These are phyloP conservation scores for Clarias macrocephalus DNA, from an alignment of 2,113 vertebrate species.

Conservation along the genomic window DNA sequence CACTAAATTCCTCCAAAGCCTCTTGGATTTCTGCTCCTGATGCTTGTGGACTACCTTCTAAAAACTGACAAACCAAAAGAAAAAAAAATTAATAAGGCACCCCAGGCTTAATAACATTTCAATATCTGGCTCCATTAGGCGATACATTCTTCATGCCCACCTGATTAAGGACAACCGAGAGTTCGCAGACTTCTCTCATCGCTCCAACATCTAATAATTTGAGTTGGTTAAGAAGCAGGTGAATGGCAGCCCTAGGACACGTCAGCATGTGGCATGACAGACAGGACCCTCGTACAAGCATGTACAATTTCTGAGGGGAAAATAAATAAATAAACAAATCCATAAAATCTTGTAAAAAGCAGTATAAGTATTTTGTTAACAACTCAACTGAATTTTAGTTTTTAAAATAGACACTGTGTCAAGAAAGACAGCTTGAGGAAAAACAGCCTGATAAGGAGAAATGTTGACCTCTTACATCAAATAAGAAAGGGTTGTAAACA, in stretches of 20 bases:
- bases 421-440: too few species aligned
- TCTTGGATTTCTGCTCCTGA: constrained; percentile 79
- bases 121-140: not conserved
- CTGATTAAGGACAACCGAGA: constrained; percentile 78
- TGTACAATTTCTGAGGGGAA: constrained; percentile 73
- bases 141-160: constrained; percentile 63
- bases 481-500: constrained; percentile 93
- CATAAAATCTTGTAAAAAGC: not conserved
- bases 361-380: not conserved
- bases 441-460: not conserved
- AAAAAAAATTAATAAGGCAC: not conserved
- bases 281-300: constrained; percentile 88
- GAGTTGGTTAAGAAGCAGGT: constrained; percentile 85
- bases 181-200: constrained; percentile 81
- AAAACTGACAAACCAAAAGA: constrained; percentile 66
- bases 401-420: not conserved
- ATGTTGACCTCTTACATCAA: constrained; percentile 80
- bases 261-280: constrained; percentile 84
- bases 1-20: constrained; percentile 72
- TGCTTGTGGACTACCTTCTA: constrained; percentile 77
- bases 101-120: not conserved
- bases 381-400: not conserved
- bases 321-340: not conserved
- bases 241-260: constrained; percentile 80
- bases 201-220: constrained; percentile 81